Evolutionary conservation across 1,140 invertebrate genomes (phyloP), one percentile per base, ranked within the genome.

Genomic region (Euwallacea similis): DNA sequence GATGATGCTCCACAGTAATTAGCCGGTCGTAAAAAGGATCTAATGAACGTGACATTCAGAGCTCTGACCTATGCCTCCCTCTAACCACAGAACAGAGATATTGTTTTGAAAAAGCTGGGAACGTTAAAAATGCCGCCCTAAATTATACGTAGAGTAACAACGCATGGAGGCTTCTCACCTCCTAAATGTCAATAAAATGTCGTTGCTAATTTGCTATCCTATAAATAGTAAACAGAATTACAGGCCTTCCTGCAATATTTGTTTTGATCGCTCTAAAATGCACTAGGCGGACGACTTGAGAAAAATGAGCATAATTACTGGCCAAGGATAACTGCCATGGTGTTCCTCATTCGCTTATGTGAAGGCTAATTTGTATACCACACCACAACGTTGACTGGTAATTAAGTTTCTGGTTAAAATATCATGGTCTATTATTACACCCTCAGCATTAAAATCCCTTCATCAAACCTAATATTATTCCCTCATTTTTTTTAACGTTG

Each of bases 161-260:
- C 68, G 68, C 68, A 70, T 70, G 61, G 61, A 41, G 46, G 59
- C 68, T 70, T 63, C 61, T 68, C 66, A 68, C 66, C 50, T 70
- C 60, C 33, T 55, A 70, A 70, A 70, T 63, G 68, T 70, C 68
- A 70, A 70, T 63, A 13, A 70, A 70, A 70, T 70, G 68, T 64
- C 68, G 58, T 63, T 16, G 47, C 42, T 70, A 64, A 63, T 70
- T 54, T 63, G 53, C 56, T 63, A 61, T 13, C 68, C 68, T 70
- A 70, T 70, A 63, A 64, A 68, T 68, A 68, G 56, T 68, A 68
- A 68, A 53, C 66, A 61, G 56, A 50, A 50, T 50, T 33, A 33
- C 21, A 33, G 21, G 21, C 21, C 21, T 33, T 33, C 21, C 21
- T 33, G 21, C 21, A 33, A 33, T 33, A 33, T 33, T 33, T 33